These are phyloP conservation scores for Podarcis lilfordi DNA, from an alignment of 2,797 vertebrate genomes.

Conservation along the genomic window DNA sequence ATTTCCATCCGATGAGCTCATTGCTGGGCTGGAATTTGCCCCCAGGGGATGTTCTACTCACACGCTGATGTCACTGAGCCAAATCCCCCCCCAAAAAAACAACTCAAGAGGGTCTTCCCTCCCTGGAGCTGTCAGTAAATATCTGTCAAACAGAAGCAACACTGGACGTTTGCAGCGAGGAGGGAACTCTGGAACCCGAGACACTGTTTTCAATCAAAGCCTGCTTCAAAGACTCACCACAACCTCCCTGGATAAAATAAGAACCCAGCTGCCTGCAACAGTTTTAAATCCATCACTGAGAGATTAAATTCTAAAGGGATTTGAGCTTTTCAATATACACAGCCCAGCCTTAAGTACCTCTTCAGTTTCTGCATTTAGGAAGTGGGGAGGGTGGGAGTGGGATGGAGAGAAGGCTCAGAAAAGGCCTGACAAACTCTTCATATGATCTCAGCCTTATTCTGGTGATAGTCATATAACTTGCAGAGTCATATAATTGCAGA, in stretches of 20 bases:
- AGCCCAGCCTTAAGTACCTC: conserved; percentile 70
- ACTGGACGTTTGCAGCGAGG: rapidly evolving
- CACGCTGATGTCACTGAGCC: rapidly evolving
- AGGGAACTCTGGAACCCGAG: conserved; percentile 23
- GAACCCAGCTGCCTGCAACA: conserved; percentile 62
- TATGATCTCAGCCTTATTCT: conserved; percentile 1
- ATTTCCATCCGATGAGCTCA: neutral
- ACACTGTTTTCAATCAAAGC: conserved; percentile 54
- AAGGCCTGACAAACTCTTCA: conserved; percentile 57
- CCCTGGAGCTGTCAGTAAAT: neutral
- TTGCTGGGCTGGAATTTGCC: neutral
- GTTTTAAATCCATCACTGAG: conserved; percentile 68
- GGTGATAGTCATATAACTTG: too few relatives aligned
- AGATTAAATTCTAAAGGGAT: conserved; percentile 75
- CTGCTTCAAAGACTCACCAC: conserved; percentile 49
- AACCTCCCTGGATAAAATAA: conserved; percentile 36
- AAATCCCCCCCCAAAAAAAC: neutral
- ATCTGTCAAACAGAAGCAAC: neutral
- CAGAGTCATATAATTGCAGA: too few relatives aligned
- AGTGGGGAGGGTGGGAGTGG: neutral
- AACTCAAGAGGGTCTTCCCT: neutral
- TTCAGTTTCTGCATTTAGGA: conserved; percentile 65
- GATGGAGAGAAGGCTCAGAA: conserved; percentile 54
- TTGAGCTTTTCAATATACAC: conserved; percentile 69
- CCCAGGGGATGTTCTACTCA: rapidly evolving